Evolutionary conservation across 2,888 invertebrate genomes (phyloP), one percentile per base, ranked within the genome.

Genomic region (Elysia crispata): DNA sequence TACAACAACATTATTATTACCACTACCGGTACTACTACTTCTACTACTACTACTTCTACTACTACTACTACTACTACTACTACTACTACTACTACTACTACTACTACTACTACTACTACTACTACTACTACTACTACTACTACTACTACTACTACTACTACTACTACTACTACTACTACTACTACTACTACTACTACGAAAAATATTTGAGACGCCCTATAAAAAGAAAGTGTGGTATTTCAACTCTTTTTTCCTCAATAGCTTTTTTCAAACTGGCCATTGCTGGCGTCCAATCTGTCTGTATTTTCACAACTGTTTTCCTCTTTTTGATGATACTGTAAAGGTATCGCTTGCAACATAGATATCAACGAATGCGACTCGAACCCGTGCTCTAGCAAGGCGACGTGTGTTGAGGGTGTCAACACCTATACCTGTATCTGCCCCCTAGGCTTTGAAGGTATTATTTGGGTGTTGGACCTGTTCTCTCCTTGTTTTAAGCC

Each of bases 311-410:
- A n/a, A n/a, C 41, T 41, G 41, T 41, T 41, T n/a, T 11, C 41
- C 11, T 41, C 41, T 41, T 41, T 11, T 11, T 3, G 3, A 41
- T 25, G 11, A 1, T 30, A 20, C 67, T 31, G 67, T 64, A 31
- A 81, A 84, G 89, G 89, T 33, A 80, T 50, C 15, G 74, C 84
- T 49, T 90, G 90, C 83, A 85, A 86, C 74, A 76, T 60, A 1
- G 85, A 90, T 70, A 80, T 87, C 3, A 70, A 81, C n/a, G 86
- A 87, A 28, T 87, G 86, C 84, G 74, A 74, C 20, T 70, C 49
- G 3, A 76, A 79, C 15, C 84, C 84, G 0, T 89, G 89, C 85
- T 77, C 70, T 64, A 86, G 86, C 64, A 83, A 84, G 72, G 86
- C 81, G 28, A 88, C 87, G 13, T 85, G 84, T 83, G 28, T 79